phyloP scores from a whole-genome alignment of 2,888 invertebrate genomes.

The Carcina quercana region DNA sequence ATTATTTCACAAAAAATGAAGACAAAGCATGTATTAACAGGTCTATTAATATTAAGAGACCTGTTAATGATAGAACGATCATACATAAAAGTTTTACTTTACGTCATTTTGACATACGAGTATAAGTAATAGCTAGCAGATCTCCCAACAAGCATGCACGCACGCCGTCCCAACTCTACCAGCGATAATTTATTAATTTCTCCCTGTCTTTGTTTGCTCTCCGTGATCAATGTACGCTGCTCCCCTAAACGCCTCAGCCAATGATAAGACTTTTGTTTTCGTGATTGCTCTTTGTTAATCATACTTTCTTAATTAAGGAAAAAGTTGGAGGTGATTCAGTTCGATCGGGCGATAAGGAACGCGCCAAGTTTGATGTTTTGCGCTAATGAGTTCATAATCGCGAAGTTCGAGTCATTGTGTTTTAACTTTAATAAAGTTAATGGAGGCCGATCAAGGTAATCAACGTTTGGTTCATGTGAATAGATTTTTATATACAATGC shows the following conservation, averaged over 20 bases:
- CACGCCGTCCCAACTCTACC: slow-evolving; percentile 27
- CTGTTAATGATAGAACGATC: too few species aligned
- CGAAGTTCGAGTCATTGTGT: too few species aligned
- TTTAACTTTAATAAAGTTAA: too few species aligned
- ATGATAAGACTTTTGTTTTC: slow-evolving; percentile 70
- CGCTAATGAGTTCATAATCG: slow-evolving; percentile 51
- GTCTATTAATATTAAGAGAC: too few species aligned
- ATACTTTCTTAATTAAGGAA: slow-evolving; percentile 71
- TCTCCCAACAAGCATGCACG: neutral
- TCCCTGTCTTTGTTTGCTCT: slow-evolving; percentile 49
- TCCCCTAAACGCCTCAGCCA: slow-evolving; percentile 29
- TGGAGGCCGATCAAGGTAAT: too few species aligned
- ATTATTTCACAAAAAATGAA: too few species aligned
- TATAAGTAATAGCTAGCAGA: too few species aligned
- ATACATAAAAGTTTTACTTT: too few species aligned
- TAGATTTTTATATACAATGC: too few species aligned
- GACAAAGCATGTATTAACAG: too few species aligned
- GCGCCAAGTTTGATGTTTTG: slow-evolving; percentile 17
- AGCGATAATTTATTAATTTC: slow-evolving; percentile 68
- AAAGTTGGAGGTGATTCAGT: slow-evolving; percentile 59
- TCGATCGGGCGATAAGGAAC: slow-evolving; percentile 54
- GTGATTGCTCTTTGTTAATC: slow-evolving; percentile 70
- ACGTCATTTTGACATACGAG: too few species aligned
- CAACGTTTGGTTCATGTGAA: too few species aligned
- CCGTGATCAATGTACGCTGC: slow-evolving; percentile 45